Conservation (phyloP, 1,140 invertebrate species). For the Muscidifurax raptorellus region DNA sequence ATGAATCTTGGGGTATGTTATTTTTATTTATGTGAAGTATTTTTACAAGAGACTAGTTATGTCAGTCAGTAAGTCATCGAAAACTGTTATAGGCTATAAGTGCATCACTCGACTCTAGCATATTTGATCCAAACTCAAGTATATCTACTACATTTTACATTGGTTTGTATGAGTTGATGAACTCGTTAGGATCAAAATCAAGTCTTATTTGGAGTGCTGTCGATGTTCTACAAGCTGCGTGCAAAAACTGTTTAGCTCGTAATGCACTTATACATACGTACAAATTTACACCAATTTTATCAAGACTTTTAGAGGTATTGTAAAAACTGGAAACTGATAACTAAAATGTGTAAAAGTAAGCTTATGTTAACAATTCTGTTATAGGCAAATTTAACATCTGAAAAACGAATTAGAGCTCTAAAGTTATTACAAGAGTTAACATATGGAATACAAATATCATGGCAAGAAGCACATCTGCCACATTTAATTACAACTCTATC, state of each 20-base stretch:
- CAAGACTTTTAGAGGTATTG: slow-evolving; percentile 75
- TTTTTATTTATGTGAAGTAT: slow-evolving; percentile 9
- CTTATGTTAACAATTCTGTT: not conserved
- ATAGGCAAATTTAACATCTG: slow-evolving; percentile 65
- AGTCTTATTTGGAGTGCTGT: slow-evolving; percentile 78
- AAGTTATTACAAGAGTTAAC: slow-evolving; percentile 80
- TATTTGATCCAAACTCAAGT: slow-evolving; percentile 76
- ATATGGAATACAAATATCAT: slow-evolving; percentile 82
- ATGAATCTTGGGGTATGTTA: slow-evolving; percentile 73
- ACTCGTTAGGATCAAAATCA: slow-evolving; percentile 62
- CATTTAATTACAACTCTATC: slow-evolving; percentile 79
- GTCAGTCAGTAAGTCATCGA: slow-evolving; percentile 16
- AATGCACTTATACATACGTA: slow-evolving; percentile 81
- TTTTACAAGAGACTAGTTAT: not conserved
- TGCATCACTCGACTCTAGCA: slow-evolving; percentile 72
- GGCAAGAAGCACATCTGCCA: slow-evolving; percentile 82
- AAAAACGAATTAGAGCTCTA: slow-evolving; percentile 72
- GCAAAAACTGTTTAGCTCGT: slow-evolving; percentile 77
- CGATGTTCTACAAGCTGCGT: slow-evolving; percentile 78
- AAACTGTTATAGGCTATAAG: slow-evolving; percentile 70
- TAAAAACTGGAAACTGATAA: slow-evolving; percentile 1
- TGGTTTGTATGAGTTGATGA: slow-evolving; percentile 74
- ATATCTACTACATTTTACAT: slow-evolving; percentile 76
- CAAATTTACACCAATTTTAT: slow-evolving; percentile 81
- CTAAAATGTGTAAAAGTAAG: not conserved